These are phyloP conservation scores for Chrysoperla carnea DNA, from an alignment of 1,140 invertebrate species.

Conservation along the genomic window DNA sequence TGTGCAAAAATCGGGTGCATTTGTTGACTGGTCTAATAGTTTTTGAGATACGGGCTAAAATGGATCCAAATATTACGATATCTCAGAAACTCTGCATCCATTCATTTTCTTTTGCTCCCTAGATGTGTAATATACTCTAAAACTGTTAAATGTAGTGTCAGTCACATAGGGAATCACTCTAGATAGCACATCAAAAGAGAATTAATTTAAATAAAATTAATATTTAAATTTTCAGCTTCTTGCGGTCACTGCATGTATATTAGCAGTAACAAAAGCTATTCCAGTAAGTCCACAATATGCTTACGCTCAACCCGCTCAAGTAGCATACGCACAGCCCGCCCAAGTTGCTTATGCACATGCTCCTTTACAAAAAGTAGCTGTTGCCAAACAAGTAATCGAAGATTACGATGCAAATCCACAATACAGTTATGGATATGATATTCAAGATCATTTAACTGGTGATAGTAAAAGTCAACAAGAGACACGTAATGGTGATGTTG, in stretches of 20 bases:
- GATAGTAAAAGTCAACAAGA: slow-evolving; percentile 32
- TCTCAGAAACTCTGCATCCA: too few species aligned
- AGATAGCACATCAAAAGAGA: too few species aligned
- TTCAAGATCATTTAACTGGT: slow-evolving; percentile 31
- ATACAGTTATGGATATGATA: slow-evolving; percentile 27
- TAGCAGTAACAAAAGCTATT: too few species aligned
- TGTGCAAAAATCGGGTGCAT: too few species aligned
- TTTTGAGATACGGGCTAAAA: too few species aligned
- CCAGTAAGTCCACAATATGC: slow-evolving; percentile 9
- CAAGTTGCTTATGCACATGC: slow-evolving; percentile 20
- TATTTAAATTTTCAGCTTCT: slow-evolving; percentile 21
- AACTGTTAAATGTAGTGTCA: too few species aligned
- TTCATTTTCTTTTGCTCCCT: too few species aligned
- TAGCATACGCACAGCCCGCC: slow-evolving; percentile 21
- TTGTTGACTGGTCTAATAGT: too few species aligned
- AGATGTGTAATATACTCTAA: too few species aligned
- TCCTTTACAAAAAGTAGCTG: slow-evolving; percentile 13
- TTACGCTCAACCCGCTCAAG: slow-evolving; percentile 15
- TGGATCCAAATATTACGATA: too few species aligned
- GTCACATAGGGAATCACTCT: too few species aligned
- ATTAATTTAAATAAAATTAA: too few species aligned
- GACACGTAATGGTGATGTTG: slow-evolving; percentile 32
- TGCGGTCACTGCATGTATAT: slow-evolving; percentile 8
- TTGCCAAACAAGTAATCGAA: slow-evolving; percentile 12
- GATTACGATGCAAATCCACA: slow-evolving; percentile 26